Evolutionary conservation across 2,797 vertebrate genomes (phyloP), one percentile per base, ranked within the genome.

Genomic region (Galago senegalensis): DNA sequence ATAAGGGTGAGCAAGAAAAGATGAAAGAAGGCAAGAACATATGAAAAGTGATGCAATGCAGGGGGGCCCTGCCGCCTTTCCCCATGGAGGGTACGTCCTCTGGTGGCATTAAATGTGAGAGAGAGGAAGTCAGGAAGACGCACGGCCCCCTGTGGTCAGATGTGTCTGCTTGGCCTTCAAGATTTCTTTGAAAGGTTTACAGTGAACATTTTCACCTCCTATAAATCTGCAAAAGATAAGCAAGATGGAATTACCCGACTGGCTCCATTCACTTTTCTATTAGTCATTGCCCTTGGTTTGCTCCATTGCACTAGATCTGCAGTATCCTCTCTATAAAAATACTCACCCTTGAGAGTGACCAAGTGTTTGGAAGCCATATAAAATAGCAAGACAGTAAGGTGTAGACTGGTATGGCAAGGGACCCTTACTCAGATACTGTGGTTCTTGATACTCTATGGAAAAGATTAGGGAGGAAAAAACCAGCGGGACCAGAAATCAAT

Each of bases 141-240:
- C 67, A 86, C 3, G 20, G 31, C 14, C 40, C 13, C 70, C 87
- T 87, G 17, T 53, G 79, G 60, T 90, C 21, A 70, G 16, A 87
- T 34, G 29, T 34, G 53, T 63, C 90, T 94, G 29, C 17, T 40
- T 87, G 60, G 72, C 53, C 23, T 90, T 31, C n/a, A 63, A 31
- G 31, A 84, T 49, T 69, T 75, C 43, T 81, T 61, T 56, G 60
- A 70, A 89, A 65, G 43, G 17, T 61, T 87, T 83, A 67, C 60
- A 84, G 83, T 61, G 27, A 80, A 67, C 43, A 53, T 34, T 69
- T 95, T 91, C n/a, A 91, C 40, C 43, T 89, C 46, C 37, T 63
- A 91, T 69, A 77, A 95, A 95, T 82, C 18, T 80, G 61, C 53
- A 16, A 43, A 69, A 93, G n/a, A 89, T 91, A 79, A 93, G 75